phyloP scores from a whole-genome alignment of 1,140 invertebrate species.

The Pseudomyrmex dendroicus region DNA sequence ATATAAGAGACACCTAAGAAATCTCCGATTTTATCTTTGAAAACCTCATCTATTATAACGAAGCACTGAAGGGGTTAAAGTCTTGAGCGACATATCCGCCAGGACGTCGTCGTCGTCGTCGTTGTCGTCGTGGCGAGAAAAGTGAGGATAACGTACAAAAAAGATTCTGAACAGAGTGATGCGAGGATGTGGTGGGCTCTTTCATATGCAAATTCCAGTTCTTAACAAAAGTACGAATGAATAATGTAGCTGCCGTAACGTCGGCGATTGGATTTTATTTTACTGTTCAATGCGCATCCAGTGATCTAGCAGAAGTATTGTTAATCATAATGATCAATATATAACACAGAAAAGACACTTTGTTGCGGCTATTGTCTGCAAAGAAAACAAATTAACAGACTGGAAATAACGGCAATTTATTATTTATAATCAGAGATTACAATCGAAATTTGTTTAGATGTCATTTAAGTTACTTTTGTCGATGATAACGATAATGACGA shows the following conservation, averaged over 20 bases:
- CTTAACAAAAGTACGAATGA: slow-evolving; percentile 77
- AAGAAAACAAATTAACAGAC: background rate
- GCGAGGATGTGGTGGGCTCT: slow-evolving; percentile 41
- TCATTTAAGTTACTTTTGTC: no score
- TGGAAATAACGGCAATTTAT: no score
- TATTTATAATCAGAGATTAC: no score
- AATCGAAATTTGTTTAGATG: no score
- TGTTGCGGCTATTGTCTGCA: background rate
- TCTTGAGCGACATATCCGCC: slow-evolving; percentile 34
- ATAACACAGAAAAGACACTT: background rate
- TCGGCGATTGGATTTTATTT: slow-evolving; percentile 75
- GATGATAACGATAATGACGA: no score
- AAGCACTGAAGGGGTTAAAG: slow-evolving; percentile 7
- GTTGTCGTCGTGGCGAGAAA: background rate
- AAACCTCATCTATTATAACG: slow-evolving; percentile 35
- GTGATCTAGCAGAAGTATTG: background rate
- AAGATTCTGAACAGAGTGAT: slow-evolving; percentile 75
- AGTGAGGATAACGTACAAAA: slow-evolving; percentile 29
- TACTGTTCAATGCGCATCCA: slow-evolving; percentile 70
- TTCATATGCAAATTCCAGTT: slow-evolving; percentile 79
- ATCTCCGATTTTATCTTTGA: background rate
- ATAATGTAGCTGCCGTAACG: slow-evolving; percentile 69
- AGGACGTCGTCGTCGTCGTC: background rate
- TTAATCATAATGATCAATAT: background rate
- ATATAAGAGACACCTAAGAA: background rate